phyloP scores from a whole-genome alignment of 2,888 invertebrate species.

The Tinea trinotella region DNA sequence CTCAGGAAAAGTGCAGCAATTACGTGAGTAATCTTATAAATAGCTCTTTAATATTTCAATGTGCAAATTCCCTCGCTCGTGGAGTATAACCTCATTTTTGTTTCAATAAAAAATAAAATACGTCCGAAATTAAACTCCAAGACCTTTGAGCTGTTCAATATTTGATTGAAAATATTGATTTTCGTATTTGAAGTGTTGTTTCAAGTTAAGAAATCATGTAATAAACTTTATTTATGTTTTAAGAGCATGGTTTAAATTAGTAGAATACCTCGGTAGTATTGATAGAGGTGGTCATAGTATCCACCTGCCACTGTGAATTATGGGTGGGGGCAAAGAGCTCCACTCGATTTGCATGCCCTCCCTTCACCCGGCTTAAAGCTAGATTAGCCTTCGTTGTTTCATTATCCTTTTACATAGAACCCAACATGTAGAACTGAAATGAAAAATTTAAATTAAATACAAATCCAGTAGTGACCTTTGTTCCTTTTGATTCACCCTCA shows the following conservation, averaged over 20 bases:
- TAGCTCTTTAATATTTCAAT: conserved; percentile 7
- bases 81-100: neutral
- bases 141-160: no score
- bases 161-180: no score
- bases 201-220: no score
- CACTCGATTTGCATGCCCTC: conserved; percentile 17
- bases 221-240: neutral
- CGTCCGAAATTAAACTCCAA: neutral
- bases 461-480: conserved; percentile 14
- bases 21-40: conserved; percentile 13
- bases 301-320: conserved; percentile 16
- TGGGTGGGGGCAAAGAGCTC: neutral
- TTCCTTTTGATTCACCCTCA: conserved; percentile 13
- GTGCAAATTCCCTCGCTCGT: neutral
- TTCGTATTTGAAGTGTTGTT: neutral
- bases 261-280: conserved; percentile 1
- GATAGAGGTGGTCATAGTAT: conserved; percentile 7
- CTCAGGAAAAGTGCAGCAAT: neutral
- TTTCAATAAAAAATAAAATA: neutral
- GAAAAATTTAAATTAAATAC: conserved; percentile 17
- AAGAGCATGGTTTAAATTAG: neutral
- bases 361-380: conserved; percentile 11
- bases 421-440: conserved; percentile 10
- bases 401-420: conserved; percentile 16
- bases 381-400: conserved; percentile 17